Evolutionary conservation across 2,113 vertebrate species (phyloP), one percentile per base, ranked within the genome.

Genomic region (Mastomys natalensis): DNA sequence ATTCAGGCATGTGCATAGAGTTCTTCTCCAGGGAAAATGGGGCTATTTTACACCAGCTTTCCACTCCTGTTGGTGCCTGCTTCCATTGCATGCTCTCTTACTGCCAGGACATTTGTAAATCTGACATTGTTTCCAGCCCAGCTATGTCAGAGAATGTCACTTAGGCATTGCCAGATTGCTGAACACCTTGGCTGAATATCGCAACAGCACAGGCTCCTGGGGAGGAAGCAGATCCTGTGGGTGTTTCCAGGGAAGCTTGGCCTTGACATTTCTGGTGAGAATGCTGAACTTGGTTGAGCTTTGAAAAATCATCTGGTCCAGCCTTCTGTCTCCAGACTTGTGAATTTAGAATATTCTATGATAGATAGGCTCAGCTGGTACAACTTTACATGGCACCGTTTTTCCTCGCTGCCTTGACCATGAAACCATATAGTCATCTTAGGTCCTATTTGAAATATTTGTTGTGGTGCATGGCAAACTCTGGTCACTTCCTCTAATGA

Each of bases 111-210:
- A 88, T 96, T 87, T 92, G 96, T 97, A 96, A 98, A 89, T 96
- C 86, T 29, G 6, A 1, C 8, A 78, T 94, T 66, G 58, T 94
- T 92, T 89, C 91, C 90, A 91, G 48, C 91, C 87, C 94, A 95
- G 91, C 95, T 91, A 92, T 97, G 96, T 94, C 77, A 29, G 95
- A 96, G 96, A 98, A 96, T 90, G 96, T 97, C 97, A 97, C 93
- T 98, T 97, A 98, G n/a, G 90, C 97, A 91, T 91, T 97, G 95
- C 98, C 98, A 98, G 98, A 82, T 97, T 98, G 97, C 97, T 95
- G 98, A 95, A 66, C 80, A 74, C 92, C 60, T 77, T 93, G 94
- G 96, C 95, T 0, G 94, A 90, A 98, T 96, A 98, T 98, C 98
- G 94, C 81, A 88, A 92, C 89, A 95, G 34, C 87, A 53, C 21